phyloP scores from a whole-genome alignment of 2,888 invertebrate species.

The Acrocyrtus sp. region DNA sequence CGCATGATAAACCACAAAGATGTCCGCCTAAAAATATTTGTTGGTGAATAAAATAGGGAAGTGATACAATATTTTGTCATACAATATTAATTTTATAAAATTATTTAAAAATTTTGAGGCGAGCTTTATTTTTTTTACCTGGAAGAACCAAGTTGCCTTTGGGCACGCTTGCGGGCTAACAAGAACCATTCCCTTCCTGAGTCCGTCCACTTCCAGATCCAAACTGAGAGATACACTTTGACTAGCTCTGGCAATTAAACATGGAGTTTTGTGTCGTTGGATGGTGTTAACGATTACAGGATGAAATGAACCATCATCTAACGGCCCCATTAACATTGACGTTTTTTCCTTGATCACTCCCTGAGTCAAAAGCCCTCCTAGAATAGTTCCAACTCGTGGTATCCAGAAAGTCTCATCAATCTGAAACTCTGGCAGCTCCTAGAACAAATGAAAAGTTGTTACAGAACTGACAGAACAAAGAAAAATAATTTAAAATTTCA shows the following conservation, averaged over 20 bases:
- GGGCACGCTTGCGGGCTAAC: constrained; percentile 70
- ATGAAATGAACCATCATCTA: constrained; percentile 81
- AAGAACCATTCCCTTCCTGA: constrained; percentile 88
- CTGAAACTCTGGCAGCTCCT: constrained; percentile 86
- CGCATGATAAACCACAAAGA: constrained; percentile 88
- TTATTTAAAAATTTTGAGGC: constrained; percentile 5
- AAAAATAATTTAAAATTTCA: not conserved
- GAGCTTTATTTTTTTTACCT: constrained; percentile 66
- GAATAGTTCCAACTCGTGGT: constrained; percentile 82
- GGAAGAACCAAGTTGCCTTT: constrained; percentile 70
- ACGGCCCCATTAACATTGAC: constrained; percentile 72
- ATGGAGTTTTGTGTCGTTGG: constrained; percentile 92
- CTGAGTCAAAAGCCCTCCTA: constrained; percentile 85
- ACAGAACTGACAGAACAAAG: not conserved
- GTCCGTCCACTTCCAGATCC: constrained; percentile 71
- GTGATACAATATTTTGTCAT: too few relatives aligned
- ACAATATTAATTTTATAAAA: too few relatives aligned
- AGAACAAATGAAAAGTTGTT: too few relatives aligned
- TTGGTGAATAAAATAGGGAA: too few relatives aligned
- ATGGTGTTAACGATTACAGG: constrained; percentile 84
- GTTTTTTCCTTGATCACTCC: constrained; percentile 87
- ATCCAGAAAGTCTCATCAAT: constrained; percentile 94
- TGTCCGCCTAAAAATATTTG: constrained; percentile 77
- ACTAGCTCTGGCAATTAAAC: constrained; percentile 86
- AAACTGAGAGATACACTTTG: constrained; percentile 89